Percentiles rank a stretch among this genome's conserved stretches.
phyloP scores from a whole-genome alignment of 2,888 invertebrate species.

The Podabrus alpinus region DNA sequence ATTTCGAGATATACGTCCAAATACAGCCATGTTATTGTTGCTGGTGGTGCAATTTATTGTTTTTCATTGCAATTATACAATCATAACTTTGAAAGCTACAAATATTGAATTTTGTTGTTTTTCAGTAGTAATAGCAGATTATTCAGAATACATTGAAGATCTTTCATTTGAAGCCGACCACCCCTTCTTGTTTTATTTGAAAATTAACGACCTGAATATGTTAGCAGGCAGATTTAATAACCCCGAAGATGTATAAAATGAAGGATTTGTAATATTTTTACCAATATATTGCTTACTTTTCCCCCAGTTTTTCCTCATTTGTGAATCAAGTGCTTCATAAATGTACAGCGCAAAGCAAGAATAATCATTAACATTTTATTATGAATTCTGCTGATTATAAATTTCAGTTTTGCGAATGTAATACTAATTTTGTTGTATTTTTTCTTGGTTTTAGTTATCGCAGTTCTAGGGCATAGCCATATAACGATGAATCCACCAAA shows the following conservation, averaged over 20 bases:
- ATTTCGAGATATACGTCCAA: no score
- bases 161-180: not conserved
- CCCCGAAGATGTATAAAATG: not conserved
- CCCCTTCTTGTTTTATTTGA: not conserved
- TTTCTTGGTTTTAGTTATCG: not conserved
- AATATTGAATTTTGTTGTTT: no score
- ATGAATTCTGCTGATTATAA: not conserved
- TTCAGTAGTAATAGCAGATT: no score
- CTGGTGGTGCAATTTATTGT: no score
- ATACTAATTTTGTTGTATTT: not conserved
- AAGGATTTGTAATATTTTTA: not conserved
- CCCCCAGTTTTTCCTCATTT: no score
- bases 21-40: no score
- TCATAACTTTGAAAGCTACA: no score
- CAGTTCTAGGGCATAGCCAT: not conserved
- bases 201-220: not conserved
- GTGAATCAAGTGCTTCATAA: no score
- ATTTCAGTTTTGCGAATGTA: not conserved
- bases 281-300: not conserved
- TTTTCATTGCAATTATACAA: no score
- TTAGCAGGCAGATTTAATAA: not conserved
- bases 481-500: not conserved
- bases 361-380: no score
- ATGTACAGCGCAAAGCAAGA: no score
- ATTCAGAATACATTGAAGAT: no score